Percentiles rank a stretch among this genome's conserved stretches.
phyloP scores from a whole-genome alignment of 2,888 invertebrate species.

The Phytoseiulus persimilis region DNA sequence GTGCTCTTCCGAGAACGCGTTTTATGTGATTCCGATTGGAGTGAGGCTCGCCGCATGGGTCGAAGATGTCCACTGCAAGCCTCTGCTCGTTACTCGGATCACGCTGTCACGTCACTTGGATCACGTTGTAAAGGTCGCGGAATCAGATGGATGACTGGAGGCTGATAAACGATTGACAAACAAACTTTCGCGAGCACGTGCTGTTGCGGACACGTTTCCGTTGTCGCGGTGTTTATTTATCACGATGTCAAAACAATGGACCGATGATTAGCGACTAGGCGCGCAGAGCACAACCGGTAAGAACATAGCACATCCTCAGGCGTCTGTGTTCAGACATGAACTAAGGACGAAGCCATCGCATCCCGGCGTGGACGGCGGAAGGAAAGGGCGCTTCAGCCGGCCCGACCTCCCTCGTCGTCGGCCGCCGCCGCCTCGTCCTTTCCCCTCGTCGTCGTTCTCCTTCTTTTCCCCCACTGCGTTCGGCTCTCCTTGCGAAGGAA shows the following conservation, averaged over 20 bases:
- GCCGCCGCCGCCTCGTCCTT: background rate
- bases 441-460: conserved; percentile 23
- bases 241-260: background rate
- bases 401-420: background rate
- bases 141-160: background rate
- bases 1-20: background rate
- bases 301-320: conserved; percentile 32
- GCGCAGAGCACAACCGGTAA: conserved; percentile 36
- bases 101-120: background rate
- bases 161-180: background rate
- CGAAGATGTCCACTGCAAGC: background rate
- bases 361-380: conserved; percentile 27
- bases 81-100: background rate
- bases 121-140: background rate
- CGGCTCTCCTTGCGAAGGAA: conserved; percentile 8
- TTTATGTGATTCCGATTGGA: background rate
- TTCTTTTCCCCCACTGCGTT: background rate
- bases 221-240: background rate
- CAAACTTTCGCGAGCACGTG: background rate
- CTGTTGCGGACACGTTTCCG: background rate
- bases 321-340: background rate
- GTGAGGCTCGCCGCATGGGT: background rate
- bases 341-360: conserved; percentile 44
- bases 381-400: background rate
- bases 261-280: conserved; percentile 19